Percentiles rank a stretch among this genome's conserved stretches.
phyloP scores from a whole-genome alignment of 1,140 invertebrate genomes.

The Solen grandis region DNA sequence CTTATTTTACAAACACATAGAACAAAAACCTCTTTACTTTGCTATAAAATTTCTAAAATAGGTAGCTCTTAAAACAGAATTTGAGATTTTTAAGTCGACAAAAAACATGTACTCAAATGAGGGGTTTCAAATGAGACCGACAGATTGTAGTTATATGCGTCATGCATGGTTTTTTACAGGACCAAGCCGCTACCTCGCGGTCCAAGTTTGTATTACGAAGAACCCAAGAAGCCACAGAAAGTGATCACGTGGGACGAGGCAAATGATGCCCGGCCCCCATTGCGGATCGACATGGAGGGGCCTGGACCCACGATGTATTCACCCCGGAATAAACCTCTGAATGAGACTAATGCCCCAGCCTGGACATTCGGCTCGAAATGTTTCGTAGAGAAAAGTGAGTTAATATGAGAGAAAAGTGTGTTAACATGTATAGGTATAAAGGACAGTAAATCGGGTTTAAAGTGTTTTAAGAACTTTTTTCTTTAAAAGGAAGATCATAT shows the following conservation, averaged over 20 bases:
- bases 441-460: too few relatives aligned
- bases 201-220: slow-evolving; percentile 73
- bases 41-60: too few relatives aligned
- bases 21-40: slow-evolving; percentile 11
- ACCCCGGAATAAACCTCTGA: slow-evolving; percentile 70
- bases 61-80: too few relatives aligned
- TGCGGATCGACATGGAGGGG: slow-evolving; percentile 75
- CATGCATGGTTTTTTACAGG: slow-evolving; percentile 46
- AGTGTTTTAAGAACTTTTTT: too few relatives aligned
- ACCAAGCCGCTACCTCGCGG: slow-evolving; percentile 60
- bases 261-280: slow-evolving; percentile 70
- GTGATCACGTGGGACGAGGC: slow-evolving; percentile 74
- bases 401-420: background rate
- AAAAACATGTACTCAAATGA: too few relatives aligned
- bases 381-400: slow-evolving; percentile 72
- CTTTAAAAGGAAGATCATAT: too few relatives aligned
- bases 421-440: background rate
- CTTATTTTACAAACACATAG: background rate
- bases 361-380: slow-evolving; percentile 73
- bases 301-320: slow-evolving; percentile 74
- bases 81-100: too few relatives aligned
- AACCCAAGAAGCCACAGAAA: slow-evolving; percentile 67
- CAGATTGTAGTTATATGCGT: too few relatives aligned
- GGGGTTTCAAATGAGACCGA: too few relatives aligned
- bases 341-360: slow-evolving; percentile 75